Evolutionary conservation across 2,113 vertebrate genomes (phyloP).

Genomic region (Carettochelys insculpta): DNA sequence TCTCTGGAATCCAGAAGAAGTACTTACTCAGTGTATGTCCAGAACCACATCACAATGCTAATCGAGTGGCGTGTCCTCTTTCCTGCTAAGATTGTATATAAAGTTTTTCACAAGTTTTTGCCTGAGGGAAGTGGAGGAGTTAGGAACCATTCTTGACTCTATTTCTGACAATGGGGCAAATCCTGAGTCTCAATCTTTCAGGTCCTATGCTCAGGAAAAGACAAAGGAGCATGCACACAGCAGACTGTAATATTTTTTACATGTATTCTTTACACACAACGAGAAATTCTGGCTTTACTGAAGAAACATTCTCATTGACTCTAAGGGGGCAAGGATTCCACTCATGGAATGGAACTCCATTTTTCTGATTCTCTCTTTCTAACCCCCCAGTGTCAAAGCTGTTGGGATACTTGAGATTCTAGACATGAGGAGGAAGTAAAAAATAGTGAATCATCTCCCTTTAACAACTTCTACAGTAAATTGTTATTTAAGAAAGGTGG

Average conservation of each 20-base stretch:
- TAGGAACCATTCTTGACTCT: accelerated
- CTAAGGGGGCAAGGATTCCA: neutral
- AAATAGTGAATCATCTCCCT: conserved; percentile 55
- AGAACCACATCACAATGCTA: neutral
- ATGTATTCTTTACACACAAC: neutral
- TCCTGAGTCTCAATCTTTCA: neutral
- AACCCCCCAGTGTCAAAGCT: conserved; percentile 16
- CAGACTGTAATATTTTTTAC: neutral
- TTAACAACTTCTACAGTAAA: conserved; percentile 55
- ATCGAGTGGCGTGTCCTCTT: accelerated
- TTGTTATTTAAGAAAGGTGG: neutral
- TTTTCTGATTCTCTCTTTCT: conserved; percentile 46
- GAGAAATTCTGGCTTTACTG: neutral
- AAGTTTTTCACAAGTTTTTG: neutral
- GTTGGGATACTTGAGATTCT: conserved; percentile 26
- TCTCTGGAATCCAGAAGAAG: neutral
- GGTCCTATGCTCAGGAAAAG: neutral
- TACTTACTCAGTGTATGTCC: neutral
- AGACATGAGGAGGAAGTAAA: neutral
- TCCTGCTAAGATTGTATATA: neutral
- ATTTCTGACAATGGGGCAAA: neutral
- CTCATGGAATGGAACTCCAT: neutral
- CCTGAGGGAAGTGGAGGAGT: neutral
- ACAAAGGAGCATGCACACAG: neutral
- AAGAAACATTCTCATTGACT: neutral